Percentiles rank a stretch among this genome's conserved stretches.
Conservation (phyloP, 2,888 invertebrate species). For the Erannis defoliaria region DNA sequence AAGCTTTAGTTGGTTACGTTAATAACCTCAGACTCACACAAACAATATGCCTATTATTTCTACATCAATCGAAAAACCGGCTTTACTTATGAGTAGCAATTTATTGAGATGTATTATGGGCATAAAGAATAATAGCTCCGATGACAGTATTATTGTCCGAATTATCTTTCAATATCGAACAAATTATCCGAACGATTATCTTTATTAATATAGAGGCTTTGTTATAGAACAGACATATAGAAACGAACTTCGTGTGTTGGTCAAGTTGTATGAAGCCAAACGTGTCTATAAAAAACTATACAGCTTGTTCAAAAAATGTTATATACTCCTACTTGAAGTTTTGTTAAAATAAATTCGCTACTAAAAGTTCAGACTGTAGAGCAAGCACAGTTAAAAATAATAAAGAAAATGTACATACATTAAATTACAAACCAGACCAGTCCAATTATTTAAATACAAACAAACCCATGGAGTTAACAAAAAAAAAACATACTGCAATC, state of each 20-base stretch:
- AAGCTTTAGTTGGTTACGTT: background rate
- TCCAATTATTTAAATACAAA: no score
- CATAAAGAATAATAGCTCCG: constrained; percentile 16
- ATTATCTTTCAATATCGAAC: constrained; percentile 26
- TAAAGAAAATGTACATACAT: no score
- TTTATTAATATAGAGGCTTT: constrained; percentile 16
- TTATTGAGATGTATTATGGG: constrained; percentile 20
- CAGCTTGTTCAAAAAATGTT: no score
- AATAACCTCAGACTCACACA: background rate
- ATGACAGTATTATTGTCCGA: constrained; percentile 24
- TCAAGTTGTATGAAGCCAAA: background rate
- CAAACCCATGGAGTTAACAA: no score
- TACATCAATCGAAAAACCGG: background rate
- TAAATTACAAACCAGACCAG: no score
- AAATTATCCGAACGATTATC: constrained; percentile 28
- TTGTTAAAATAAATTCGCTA: no score
- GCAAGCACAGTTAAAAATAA: no score
- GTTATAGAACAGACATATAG: background rate
- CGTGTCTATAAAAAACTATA: background rate
- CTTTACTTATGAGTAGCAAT: background rate
- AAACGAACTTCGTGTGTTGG: background rate
- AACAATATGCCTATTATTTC: background rate
- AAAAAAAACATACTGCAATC: no score
- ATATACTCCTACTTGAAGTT: no score
- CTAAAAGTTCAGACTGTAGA: no score